phyloP scores from a whole-genome alignment of 1,140 invertebrate genomes.

The Euwallacea similis region DNA sequence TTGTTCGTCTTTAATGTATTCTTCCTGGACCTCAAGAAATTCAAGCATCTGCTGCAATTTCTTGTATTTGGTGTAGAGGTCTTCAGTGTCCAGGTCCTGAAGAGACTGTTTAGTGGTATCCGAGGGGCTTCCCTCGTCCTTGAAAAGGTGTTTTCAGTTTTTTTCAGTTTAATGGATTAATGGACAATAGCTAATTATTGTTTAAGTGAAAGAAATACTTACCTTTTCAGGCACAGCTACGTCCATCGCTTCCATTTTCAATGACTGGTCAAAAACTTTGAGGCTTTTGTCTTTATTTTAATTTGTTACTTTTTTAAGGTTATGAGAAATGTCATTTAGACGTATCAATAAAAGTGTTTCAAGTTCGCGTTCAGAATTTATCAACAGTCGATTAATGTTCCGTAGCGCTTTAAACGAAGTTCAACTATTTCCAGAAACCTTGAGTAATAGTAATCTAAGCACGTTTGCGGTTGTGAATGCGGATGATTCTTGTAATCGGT shows the following conservation, averaged over 20 bases:
- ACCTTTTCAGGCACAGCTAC: constrained; percentile 72
- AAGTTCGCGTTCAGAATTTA: no score
- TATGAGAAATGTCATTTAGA: no score
- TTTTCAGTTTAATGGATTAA: neutral
- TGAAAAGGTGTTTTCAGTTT: constrained; percentile 33
- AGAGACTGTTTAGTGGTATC: constrained; percentile 61
- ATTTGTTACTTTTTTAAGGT: no score
- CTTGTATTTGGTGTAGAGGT: constrained; percentile 95
- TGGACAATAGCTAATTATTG: constrained; percentile 4
- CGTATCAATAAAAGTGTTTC: no score
- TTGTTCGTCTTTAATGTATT: constrained; percentile 93
- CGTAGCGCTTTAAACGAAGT: no score
- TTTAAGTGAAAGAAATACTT: constrained; percentile 37
- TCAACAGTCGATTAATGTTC: no score
- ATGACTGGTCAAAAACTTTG: constrained; percentile 41
- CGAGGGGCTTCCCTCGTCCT: constrained; percentile 64
- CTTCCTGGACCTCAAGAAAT: constrained; percentile 90
- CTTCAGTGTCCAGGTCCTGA: constrained; percentile 84
- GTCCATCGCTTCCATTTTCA: constrained; percentile 71
- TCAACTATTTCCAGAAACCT: no score
- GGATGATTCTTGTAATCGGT: no score
- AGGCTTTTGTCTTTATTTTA: neutral
- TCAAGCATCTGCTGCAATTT: constrained; percentile 90
- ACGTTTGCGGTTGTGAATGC: no score
- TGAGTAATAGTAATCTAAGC: no score